A percentile compares a stretch with the other conserved stretches of the same genome.
These are phyloP conservation scores for Drosophila busckii DNA, from an alignment of 1,140 invertebrate species.

Conservation along the genomic window DNA sequence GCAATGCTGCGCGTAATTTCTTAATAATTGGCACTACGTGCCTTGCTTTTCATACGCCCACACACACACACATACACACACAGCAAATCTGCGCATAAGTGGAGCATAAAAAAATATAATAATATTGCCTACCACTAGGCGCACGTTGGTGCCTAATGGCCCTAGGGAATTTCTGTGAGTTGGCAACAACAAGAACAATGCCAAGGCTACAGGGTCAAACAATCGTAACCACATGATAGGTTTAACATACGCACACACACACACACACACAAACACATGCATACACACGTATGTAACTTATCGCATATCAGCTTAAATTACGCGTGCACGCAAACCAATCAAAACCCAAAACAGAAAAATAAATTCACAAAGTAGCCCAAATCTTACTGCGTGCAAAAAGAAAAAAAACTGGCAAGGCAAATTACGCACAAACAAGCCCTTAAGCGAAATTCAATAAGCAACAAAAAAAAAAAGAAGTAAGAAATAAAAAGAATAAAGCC, in stretches of 20 bases:
- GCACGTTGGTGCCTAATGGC: not conserved
- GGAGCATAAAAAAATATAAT: conserved; percentile 36
- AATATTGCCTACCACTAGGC: conserved; percentile 32
- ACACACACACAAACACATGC: not conserved
- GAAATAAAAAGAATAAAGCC: conserved; percentile 43
- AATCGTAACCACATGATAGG: conserved; percentile 47
- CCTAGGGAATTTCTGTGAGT: conserved; percentile 21
- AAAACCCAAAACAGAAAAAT: conserved; percentile 14
- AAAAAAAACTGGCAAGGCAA: conserved; percentile 34
- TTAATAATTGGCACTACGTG: conserved; percentile 69
- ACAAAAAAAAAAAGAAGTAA: conserved; percentile 34
- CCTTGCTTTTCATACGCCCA: conserved; percentile 54
- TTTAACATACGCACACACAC: conserved; percentile 16
- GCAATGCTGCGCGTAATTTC: conserved; percentile 68
- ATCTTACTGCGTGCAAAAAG: conserved; percentile 56
- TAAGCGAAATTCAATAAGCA: conserved; percentile 33
- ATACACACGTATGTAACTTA: no score
- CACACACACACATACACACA: no score
- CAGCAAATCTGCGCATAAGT: conserved; percentile 55
- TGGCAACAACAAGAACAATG: conserved; percentile 11
- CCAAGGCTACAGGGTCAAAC: conserved; percentile 34
- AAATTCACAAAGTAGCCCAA: no score
- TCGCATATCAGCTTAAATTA: conserved; percentile 70
- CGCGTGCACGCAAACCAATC: conserved; percentile 31
- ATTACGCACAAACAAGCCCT: conserved; percentile 3